These are phyloP conservation scores for Hippopotamus amphibius DNA, from an alignment of 2,113 vertebrate genomes.

Conservation along the genomic window DNA sequence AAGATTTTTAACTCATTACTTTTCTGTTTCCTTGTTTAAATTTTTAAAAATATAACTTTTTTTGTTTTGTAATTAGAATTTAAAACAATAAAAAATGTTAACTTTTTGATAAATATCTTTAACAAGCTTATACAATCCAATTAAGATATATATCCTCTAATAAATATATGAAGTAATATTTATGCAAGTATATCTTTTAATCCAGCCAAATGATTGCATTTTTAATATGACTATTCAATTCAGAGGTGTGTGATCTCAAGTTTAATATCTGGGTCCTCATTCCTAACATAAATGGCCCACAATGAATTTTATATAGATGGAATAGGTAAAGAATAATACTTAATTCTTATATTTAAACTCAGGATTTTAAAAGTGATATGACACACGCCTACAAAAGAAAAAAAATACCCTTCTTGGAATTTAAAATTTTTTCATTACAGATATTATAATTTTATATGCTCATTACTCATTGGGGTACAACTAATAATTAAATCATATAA, in stretches of 20 bases:
- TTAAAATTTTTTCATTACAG: background rate
- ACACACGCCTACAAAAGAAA: background rate
- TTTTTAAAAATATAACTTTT: background rate
- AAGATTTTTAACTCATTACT: background rate
- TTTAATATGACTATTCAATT: background rate
- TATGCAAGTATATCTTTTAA: background rate
- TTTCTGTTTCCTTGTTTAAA: background rate
- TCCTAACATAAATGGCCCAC: background rate
- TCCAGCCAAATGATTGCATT: background rate
- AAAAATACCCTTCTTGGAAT: background rate
- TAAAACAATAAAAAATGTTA: background rate
- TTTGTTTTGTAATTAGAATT: background rate
- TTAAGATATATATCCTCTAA: background rate
- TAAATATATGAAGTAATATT: background rate
- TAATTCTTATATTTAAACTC: background rate
- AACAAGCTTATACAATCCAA: background rate
- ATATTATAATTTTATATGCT: background rate
- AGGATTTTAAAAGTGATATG: background rate
- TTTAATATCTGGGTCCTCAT: background rate
- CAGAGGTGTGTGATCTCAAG: background rate
- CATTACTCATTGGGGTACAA: constrained; percentile 46
- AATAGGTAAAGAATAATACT: background rate
- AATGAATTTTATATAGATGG: background rate
- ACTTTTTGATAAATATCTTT: background rate
- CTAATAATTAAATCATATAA: constrained; percentile 82